Conservation (phyloP, 2,797 vertebrate species). For the Hippocampus kuda region DNA sequence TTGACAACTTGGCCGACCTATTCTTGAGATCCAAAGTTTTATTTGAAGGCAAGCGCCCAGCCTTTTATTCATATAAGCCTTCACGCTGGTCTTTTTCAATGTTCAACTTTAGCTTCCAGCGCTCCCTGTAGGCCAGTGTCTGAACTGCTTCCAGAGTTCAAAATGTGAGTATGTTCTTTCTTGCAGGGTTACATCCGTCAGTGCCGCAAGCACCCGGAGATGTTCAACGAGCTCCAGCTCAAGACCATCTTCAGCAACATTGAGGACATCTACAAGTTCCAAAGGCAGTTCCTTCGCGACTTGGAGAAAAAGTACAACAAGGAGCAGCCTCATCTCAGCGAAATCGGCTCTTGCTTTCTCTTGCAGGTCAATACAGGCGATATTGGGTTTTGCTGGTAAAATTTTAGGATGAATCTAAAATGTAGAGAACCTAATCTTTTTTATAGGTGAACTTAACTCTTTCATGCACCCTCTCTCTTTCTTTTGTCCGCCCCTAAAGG, state of each 20-base stretch:
- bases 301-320: conserved; percentile 93
- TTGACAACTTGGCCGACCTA: too few relatives aligned
- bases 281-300: conserved; percentile 88
- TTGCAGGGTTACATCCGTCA: conserved; percentile 92
- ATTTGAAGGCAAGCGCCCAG: background rate
- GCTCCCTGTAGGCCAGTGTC: conserved; percentile 39
- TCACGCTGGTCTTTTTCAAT: background rate
- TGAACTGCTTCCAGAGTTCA: conserved; percentile 13
- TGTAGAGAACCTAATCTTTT: background rate
- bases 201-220: conserved; percentile 87
- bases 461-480: background rate
- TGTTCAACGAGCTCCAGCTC: conserved; percentile 85
- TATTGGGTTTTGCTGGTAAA: background rate
- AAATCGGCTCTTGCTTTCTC: conserved; percentile 94
- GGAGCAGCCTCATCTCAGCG: conserved; percentile 86
- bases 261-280: conserved; percentile 96
- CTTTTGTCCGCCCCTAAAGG: conserved; percentile 51
- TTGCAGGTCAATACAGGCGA: conserved; percentile 62
- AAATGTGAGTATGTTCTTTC: background rate
- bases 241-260: conserved; percentile 97
- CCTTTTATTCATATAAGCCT: background rate
- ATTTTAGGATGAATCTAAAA: too few relatives aligned
- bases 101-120: conserved; percentile 17
- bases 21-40: background rate
- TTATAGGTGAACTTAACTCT: background rate